Evolutionary conservation across 2,888 invertebrate species (phyloP), one percentile per base, ranked within the genome.

Genomic region (Morpho helenor): DNA sequence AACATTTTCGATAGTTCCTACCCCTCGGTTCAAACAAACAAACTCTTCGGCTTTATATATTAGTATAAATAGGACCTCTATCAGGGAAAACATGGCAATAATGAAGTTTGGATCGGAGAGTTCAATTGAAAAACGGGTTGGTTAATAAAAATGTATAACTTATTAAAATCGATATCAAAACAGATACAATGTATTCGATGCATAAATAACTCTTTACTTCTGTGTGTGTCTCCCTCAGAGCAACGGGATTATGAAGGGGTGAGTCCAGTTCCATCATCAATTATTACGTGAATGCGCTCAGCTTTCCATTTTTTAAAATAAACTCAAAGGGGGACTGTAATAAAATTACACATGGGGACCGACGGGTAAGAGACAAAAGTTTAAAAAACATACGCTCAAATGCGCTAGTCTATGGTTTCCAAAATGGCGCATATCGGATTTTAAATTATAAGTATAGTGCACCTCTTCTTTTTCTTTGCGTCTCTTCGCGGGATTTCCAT

Each of bases 231-330:
- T 62, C 64, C 60, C 64, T 65, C 65, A 77, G 78, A 48, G 48
- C 52, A 23, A 46, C 71, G 75, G 73, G 84, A 86, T 87, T 84
- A 84, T 66, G 72, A 54, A 82, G 78, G 84, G 81, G 77, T 79
- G 84, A 76, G 76, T 79, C 79, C 79, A 71, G 76, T 76, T 70
- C 69, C 72, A 76, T 73, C 84, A 85, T 87, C 85, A 87, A 87
- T 88, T 87, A 89, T 87, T 79, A 79, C 80, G 74, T 77, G 80
- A 81, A 76, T 73, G 75, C 75, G 77, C 77, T 72, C 76, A 64
- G 79, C 80, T 84, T 83, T 82, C 81, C 84, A 82, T 85, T 87
- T 88, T 88, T 88, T 86, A 75, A 87, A 87, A 87, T 86, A 87
- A 85, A 85, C 84, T 75, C 68, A 66, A 70, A 69, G 74, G 80